phyloP scores from a whole-genome alignment of 2,797 vertebrate genomes.

The Notamacropus eugenii region DNA sequence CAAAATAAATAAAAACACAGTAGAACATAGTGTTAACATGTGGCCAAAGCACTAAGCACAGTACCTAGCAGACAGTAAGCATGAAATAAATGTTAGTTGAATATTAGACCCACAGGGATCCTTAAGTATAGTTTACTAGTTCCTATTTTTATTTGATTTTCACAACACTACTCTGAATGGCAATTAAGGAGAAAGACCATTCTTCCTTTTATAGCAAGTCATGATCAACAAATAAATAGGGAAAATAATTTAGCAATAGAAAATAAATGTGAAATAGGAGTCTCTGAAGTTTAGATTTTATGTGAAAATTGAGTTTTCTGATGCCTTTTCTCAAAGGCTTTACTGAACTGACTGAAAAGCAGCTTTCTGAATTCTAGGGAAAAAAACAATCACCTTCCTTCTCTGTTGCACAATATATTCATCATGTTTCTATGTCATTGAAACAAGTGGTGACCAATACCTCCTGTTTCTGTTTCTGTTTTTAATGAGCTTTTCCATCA shows the following conservation, averaged over 20 bases:
- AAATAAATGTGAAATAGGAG: not conserved
- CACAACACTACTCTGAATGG: not conserved
- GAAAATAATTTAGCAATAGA: not conserved
- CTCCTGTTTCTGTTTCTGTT: constrained; percentile 33
- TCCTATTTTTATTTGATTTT: not conserved
- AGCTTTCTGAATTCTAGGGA: constrained; percentile 30
- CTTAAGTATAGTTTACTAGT: not conserved
- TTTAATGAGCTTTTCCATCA: constrained; percentile 20
- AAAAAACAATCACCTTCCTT: not conserved
- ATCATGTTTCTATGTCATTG: not conserved
- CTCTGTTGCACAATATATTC: not conserved
- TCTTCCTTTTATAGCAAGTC: not conserved
- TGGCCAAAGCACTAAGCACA: not conserved
- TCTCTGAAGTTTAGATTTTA: constrained; percentile 19
- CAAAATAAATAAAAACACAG: not conserved
- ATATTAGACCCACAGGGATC: not conserved
- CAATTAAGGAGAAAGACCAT: not conserved
- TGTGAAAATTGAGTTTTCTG: constrained; percentile 35
- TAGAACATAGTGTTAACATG: not conserved
- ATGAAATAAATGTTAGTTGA: not conserved
- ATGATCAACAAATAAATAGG: not conserved
- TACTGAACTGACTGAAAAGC: not conserved
- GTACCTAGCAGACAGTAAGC: not conserved
- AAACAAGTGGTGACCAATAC: not conserved
- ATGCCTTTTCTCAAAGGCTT: not conserved